Conservation (phyloP, 2,888 invertebrate genomes). For the Tetranychus truncatus region DNA sequence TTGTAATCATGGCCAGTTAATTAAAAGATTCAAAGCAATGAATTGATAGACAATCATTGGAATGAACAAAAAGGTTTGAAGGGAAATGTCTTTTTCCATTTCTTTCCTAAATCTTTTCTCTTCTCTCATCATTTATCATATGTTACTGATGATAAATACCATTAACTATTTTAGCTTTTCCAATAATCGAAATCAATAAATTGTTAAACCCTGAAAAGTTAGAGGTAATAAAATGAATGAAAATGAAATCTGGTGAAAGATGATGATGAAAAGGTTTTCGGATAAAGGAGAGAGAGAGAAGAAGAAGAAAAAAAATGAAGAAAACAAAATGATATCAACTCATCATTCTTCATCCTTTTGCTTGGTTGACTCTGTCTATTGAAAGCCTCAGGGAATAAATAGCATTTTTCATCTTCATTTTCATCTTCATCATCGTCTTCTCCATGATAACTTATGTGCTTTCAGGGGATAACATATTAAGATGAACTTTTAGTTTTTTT, state of each 20-base stretch:
- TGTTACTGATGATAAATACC: no score
- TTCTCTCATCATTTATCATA: no score
- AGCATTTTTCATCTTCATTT: neutral
- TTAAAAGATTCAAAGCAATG: no score
- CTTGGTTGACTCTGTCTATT: neutral
- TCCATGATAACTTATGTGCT: neutral
- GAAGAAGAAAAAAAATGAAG: neutral
- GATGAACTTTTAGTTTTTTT: neutral
- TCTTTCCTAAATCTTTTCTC: no score
- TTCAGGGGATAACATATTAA: neutral
- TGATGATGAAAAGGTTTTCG: neutral
- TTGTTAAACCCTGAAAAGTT: neutral
- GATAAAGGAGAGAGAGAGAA: conserved; percentile 13
- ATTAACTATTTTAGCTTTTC: no score
- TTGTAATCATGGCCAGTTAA: no score
- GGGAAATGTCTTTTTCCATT: no score
- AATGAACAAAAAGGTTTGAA: no score
- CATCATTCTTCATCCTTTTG: neutral
- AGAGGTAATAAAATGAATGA: neutral
- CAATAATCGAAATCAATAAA: neutral
- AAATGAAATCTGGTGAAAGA: conserved; percentile 5
- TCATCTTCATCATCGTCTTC: neutral
- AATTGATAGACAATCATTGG: no score
- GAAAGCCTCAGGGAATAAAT: neutral
- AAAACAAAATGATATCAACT: conserved; percentile 10